Evolutionary conservation across 2,888 invertebrate species (phyloP), one percentile per base, ranked within the genome.

Genomic region (Heliconius charithonia): DNA sequence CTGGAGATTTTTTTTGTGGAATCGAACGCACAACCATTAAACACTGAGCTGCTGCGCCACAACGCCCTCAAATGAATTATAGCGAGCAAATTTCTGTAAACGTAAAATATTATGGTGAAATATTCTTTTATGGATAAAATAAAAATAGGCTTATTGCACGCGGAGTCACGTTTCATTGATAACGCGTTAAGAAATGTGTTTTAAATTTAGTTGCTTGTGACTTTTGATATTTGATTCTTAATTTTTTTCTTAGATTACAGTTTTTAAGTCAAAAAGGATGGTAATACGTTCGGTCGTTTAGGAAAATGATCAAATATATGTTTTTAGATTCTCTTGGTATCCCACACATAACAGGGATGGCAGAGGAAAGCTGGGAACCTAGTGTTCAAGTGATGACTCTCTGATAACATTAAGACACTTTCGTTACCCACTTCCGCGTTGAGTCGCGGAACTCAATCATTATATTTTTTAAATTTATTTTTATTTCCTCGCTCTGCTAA

Each of bases 151-250:
- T 59, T 69, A 41, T 32, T 72, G 13, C 6, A 29, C 12, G 22
- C 29, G 22, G 27, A 27, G 56, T 72, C 72, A 72, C 72, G 72
- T 72, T 72, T 59, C 9, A 41, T 22, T 56, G 72, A 72, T 72
- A 59, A 72, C 56, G 56, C 72, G 56, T 72, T 56, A n/a, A n/a
- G 71, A 72, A 72, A 72, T n/a, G 10, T 22, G 27, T n/a, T 72
- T 32, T 32, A 29, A 41, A 45, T 27, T 22, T 19, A 12, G 19
- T n/a, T 29, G n/a, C 22, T 12, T 56, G 13, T 10, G 29, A 37
- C 22, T 67, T 67, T 56, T 56, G 71, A 72, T 72, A 71, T 16
- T 29, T 12, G 10, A 2, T 56, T 22, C 12, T 12, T 56, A 71
- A 27, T 37, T n/a, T 32, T 19, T 13, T 29, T 29, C 29, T 29